phyloP scores from a whole-genome alignment of 2,113 vertebrate species.

The Podarcis muralis region DNA sequence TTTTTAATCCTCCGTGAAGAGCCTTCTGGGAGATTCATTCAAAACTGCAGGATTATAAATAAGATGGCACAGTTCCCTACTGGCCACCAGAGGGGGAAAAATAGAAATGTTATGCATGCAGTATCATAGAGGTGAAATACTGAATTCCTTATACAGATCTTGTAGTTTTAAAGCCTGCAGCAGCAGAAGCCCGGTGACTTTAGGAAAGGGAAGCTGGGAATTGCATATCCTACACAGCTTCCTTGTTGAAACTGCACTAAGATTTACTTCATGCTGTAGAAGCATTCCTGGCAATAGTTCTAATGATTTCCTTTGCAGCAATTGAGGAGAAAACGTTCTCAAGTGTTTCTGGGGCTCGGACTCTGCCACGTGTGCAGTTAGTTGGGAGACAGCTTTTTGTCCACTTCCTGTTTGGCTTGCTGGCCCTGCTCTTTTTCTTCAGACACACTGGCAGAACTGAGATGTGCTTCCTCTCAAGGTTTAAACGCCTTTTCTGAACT shows the following conservation, averaged over 20 bases:
- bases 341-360: background rate
- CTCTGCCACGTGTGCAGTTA: background rate
- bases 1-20: too few species aligned
- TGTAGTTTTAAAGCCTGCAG: background rate
- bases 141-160: background rate
- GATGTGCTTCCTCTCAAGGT: background rate
- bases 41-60: background rate
- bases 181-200: background rate
- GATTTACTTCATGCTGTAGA: fast-evolving
- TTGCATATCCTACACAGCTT: constrained; percentile 24
- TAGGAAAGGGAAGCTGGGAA: background rate
- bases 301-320: background rate
- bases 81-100: background rate
- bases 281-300: background rate
- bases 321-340: background rate
- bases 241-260: background rate
- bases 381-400: background rate
- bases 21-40: too few species aligned
- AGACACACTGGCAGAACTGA: background rate
- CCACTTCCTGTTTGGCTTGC: background rate
- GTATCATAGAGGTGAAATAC: background rate
- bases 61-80: background rate
- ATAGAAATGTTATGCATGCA: too few species aligned
- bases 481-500: background rate
- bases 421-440: constrained; percentile 20